Percentiles rank a stretch among this genome's conserved stretches.
Conservation (phyloP, 1,140 invertebrate genomes). For the Solenopsis fugax region DNA sequence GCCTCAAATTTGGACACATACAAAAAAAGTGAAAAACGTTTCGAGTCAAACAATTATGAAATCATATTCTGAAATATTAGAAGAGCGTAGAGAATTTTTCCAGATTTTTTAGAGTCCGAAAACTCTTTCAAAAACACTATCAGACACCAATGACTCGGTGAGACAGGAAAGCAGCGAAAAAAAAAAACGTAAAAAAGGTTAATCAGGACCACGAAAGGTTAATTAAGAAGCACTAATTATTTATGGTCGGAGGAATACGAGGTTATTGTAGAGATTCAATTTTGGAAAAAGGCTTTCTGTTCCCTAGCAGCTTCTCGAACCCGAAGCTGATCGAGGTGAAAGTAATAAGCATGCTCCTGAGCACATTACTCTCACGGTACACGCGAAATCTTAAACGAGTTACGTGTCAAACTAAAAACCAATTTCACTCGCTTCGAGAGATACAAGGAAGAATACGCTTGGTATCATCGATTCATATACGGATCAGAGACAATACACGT, state of each 20-base stretch:
- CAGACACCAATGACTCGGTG: no score
- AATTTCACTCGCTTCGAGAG: conserved; percentile 12
- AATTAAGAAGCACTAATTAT: conserved; percentile 20
- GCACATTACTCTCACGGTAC: conserved; percentile 13
- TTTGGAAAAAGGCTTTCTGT: neutral
- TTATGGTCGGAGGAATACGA: neutral
- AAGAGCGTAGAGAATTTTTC: no score
- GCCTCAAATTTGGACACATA: no score
- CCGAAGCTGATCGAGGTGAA: conserved; percentile 15
- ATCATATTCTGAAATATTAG: no score
- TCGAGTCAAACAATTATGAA: no score
- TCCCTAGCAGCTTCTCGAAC: neutral
- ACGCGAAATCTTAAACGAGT: conserved; percentile 40
- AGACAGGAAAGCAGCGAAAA: no score
- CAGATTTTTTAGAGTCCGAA: no score
- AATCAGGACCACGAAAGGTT: neutral
- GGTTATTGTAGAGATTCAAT: neutral
- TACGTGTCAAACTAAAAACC: neutral
- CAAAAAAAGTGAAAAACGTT: no score
- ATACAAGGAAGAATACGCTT: neutral
- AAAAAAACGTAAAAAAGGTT: no score
- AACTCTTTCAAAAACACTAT: no score
- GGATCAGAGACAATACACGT: neutral
- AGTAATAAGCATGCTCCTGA: conserved; percentile 43
- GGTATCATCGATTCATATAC: conserved; percentile 1